Evolutionary conservation across 2,888 invertebrate species (phyloP).

Genomic region (Homarus gammarus): DNA sequence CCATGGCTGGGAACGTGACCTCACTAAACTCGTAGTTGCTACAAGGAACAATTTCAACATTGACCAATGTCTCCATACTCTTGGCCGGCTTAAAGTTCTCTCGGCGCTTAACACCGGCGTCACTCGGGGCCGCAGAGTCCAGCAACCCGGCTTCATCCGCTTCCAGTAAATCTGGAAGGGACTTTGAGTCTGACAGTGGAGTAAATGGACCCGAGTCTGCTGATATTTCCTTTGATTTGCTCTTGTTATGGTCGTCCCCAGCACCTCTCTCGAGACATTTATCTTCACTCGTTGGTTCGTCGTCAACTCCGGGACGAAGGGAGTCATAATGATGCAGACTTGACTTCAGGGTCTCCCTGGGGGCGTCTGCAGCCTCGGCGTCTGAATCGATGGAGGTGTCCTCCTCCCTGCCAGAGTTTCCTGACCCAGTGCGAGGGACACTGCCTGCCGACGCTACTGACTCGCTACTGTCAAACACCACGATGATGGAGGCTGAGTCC

Average conservation of each 20-base stretch:
- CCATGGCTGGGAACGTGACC: conserved; percentile 53
- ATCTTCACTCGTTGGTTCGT: not conserved
- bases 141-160: conserved; percentile 56
- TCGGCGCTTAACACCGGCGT: not conserved
- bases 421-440: conserved; percentile 29
- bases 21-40: conserved; percentile 65
- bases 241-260: not conserved
- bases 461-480: conserved; percentile 56
- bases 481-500: conserved; percentile 35
- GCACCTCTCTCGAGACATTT: not conserved
- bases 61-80: conserved; percentile 41
- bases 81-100: conserved; percentile 26
- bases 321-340: not conserved
- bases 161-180: conserved; percentile 69
- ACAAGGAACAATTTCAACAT: conserved; percentile 49
- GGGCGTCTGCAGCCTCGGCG: not conserved
- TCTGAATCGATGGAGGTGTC: conserved; percentile 21
- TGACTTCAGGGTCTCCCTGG: conserved; percentile 12
- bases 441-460: conserved; percentile 51
- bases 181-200: conserved; percentile 62
- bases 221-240: not conserved
- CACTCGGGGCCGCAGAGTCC: not conserved
- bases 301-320: not conserved
- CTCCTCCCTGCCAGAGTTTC: not conserved
- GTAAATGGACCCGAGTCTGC: not conserved